Evolutionary conservation across 2,113 vertebrate species (phyloP), one percentile per base, ranked within the genome.

Genomic region (Caranx melampygus): DNA sequence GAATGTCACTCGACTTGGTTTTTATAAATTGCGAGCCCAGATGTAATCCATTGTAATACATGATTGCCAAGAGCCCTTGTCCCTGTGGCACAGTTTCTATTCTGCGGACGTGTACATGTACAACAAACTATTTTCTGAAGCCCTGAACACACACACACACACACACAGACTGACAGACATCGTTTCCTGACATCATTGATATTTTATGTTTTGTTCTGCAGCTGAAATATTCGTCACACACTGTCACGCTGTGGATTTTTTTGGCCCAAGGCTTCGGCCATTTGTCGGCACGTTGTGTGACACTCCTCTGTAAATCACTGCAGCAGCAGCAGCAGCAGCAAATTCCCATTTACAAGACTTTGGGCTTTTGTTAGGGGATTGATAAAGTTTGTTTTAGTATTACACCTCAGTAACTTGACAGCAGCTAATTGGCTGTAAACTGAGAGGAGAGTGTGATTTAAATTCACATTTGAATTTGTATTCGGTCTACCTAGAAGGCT

Each of bases 11-110:
- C 57, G 55, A 34, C 64, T 55, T 3, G 13, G n/a, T 44, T 79
- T 47, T 60, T 80, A 77, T 87, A 87, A 80, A 92, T 89, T 72
- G 70, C 68, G 57, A 61, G 35, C 34, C 67, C 75, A 71, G 31
- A 75, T 65, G 11, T 86, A 81, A 74, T 79, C 67, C 59, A 7
- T 64, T 85, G 65, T 64, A 86, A 79, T 82, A 37, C 72, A 73
- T 3, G 83, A 79, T 68, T 81, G 79, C 42, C 44, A 65, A 47
- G 51, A 35, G 51, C 5, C 63, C 35, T 4, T 26, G 57, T 83
- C 74, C 74, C 82, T 1, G 37, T 84, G n/a, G 77, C 52, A n/a
- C 0, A 3, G 42, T 10, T 65, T 78, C 64, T 61, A 31, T 81
- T 89, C 66, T 11, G 40, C 12, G 13, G 78, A 62, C 16, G 6